Percentiles rank a stretch among this genome's conserved stretches.
Evolutionary conservation across 2,888 invertebrate species (phyloP).

Genomic region (Stenotaenia linearis): DNA sequence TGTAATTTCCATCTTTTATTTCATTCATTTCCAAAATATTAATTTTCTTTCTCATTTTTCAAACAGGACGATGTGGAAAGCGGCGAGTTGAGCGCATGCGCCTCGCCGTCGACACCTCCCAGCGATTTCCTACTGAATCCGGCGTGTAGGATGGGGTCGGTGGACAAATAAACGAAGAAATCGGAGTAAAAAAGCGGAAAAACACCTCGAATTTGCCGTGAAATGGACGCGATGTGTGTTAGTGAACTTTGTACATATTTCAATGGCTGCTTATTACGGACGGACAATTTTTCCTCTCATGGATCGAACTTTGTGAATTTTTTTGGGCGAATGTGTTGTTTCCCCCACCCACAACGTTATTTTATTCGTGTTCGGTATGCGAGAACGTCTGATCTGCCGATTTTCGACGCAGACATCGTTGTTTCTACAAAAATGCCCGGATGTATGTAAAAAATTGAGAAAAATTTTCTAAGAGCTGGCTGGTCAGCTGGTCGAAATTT

Average conservation of each 20-base stretch:
- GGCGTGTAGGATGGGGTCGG: not conserved
- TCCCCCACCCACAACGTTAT: not conserved
- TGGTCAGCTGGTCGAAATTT: not conserved
- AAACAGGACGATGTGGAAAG: constrained; percentile 6
- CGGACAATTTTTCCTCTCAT: constrained; percentile 21
- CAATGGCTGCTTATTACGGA: constrained; percentile 14
- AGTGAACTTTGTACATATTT: constrained; percentile 22
- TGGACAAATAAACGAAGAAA: not conserved
- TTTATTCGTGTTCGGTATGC: not conserved
- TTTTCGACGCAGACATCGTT: not conserved
- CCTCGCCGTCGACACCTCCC: not conserved
- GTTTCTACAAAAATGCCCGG: not conserved
- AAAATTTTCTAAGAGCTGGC: not conserved
- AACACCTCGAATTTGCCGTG: not conserved
- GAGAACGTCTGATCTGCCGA: not conserved
- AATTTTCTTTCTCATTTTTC: not conserved
- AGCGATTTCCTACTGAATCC: not conserved
- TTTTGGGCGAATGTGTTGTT: not conserved
- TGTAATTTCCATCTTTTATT: not conserved
- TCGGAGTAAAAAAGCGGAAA: not conserved
- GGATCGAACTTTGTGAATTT: not conserved
- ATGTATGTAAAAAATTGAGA: not conserved
- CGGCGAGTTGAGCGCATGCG: constrained; percentile 1
- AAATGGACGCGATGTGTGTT: not conserved
- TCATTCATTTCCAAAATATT: no score